These are phyloP conservation scores for Lepidurus couesii DNA, from an alignment of 1,140 invertebrate species.

Conservation along the genomic window DNA sequence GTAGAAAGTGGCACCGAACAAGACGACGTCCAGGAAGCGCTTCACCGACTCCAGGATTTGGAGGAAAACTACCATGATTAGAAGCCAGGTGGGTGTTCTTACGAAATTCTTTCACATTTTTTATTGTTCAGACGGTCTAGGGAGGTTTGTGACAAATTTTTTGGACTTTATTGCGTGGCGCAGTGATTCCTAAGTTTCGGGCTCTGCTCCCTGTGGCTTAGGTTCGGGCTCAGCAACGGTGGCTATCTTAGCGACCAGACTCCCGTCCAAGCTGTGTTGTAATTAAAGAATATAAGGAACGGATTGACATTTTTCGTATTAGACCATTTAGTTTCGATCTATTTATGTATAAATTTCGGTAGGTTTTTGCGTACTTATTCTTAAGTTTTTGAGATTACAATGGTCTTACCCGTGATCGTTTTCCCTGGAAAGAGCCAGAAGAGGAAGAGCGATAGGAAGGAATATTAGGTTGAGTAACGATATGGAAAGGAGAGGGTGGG, in stretches of 20 bases:
- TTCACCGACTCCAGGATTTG: conserved; percentile 19
- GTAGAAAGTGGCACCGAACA: conserved; percentile 18
- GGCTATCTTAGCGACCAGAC: neutral
- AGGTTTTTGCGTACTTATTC: neutral
- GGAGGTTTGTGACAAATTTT: neutral
- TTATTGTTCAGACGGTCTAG: neutral
- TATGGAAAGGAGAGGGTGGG: too few relatives aligned
- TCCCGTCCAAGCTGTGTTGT: neutral
- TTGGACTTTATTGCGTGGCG: neutral
- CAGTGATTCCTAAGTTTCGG: neutral
- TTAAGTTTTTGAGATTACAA: neutral
- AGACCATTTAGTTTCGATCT: too few relatives aligned
- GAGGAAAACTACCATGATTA: conserved; percentile 20
- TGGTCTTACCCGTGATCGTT: neutral
- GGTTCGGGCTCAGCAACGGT: neutral
- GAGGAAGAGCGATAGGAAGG: neutral
- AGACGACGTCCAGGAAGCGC: conserved; percentile 10
- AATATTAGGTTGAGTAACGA: too few relatives aligned
- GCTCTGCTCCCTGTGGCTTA: neutral
- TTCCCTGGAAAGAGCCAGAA: neutral
- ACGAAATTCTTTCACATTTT: neutral
- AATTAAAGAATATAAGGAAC: neutral
- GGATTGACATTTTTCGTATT: neutral
- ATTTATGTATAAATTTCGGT: too few relatives aligned
- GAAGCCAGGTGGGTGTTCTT: neutral